Evolutionary conservation across 2,888 invertebrate species (phyloP).

Genomic region (Mallateleia sp.): DNA sequence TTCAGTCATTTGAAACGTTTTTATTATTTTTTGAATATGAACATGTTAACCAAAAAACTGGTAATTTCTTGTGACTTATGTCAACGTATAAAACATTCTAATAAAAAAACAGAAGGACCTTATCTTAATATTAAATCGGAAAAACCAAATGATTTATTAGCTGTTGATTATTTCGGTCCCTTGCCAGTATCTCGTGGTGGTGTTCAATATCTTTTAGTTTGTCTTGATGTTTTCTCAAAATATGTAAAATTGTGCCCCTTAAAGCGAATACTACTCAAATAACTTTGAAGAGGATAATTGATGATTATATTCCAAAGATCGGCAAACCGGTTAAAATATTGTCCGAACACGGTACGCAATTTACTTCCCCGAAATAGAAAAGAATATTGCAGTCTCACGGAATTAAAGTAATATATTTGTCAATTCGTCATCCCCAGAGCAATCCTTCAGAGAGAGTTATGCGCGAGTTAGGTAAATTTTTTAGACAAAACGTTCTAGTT

Average conservation of each 20-base stretch:
- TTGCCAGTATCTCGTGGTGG: conserved; percentile 36
- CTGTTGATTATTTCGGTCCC: conserved; percentile 31
- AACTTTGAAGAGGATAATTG: background rate
- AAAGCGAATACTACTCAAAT: conserved; percentile 5
- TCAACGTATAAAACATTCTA: conserved; percentile 3
- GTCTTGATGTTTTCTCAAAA: conserved; percentile 41
- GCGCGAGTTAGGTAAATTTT: background rate
- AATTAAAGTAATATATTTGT: background rate
- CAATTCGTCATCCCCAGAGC: background rate
- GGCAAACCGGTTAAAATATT: background rate
- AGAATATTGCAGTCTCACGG: background rate
- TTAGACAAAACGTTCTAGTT: background rate
- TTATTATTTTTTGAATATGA: conserved; percentile 46
- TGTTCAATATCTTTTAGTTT: conserved; percentile 36
- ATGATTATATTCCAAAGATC: background rate
- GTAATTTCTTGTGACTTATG: conserved; percentile 12
- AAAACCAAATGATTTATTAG: conserved; percentile 7
- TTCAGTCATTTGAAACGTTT: conserved; percentile 28
- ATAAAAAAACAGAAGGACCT: too few species aligned
- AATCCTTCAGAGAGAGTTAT: background rate
- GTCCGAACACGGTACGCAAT: conserved; percentile 16
- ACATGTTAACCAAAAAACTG: conserved; percentile 26
- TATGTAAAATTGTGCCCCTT: conserved; percentile 26
- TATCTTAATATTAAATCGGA: background rate
- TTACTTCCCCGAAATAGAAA: background rate